Conservation (phyloP, 2,113 vertebrate genomes). For the Vidua macroura region DNA sequence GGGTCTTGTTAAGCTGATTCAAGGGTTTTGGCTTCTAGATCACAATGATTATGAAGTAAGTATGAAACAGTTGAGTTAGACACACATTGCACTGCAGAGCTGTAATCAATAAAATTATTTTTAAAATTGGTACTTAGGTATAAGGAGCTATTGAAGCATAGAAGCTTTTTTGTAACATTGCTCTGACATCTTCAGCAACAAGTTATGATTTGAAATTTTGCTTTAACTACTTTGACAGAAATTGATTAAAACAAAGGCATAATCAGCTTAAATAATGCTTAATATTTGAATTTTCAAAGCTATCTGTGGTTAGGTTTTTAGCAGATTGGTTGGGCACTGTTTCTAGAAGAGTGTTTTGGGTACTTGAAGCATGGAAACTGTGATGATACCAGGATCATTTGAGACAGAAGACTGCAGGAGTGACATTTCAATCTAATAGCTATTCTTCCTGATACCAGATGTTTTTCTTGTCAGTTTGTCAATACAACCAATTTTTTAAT, state of each 20-base stretch:
- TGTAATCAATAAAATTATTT: not conserved
- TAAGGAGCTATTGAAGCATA: not conserved
- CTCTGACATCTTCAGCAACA: not conserved
- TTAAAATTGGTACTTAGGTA: not conserved
- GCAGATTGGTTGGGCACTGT: not conserved
- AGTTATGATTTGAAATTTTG: not conserved
- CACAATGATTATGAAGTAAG: constrained; percentile 90
- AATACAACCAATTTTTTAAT: not conserved
- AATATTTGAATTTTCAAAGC: not conserved
- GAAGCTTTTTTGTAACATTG: not conserved
- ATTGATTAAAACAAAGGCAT: not conserved
- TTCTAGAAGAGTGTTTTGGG: not conserved
- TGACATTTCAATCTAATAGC: not conserved
- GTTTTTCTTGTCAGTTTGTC: not conserved
- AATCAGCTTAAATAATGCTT: not conserved
- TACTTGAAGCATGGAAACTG: not conserved
- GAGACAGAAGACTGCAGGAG: not conserved
- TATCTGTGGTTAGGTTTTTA: not conserved
- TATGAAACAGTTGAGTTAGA: not conserved
- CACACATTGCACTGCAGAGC: not conserved
- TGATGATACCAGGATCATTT: not conserved
- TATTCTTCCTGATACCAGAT: not conserved
- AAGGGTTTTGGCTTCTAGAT: constrained; percentile 94
- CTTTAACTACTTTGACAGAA: not conserved
- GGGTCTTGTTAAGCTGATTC: constrained; percentile 88